Conservation (phyloP, 2,797 vertebrate species). For the Siniperca scherzeri region DNA sequence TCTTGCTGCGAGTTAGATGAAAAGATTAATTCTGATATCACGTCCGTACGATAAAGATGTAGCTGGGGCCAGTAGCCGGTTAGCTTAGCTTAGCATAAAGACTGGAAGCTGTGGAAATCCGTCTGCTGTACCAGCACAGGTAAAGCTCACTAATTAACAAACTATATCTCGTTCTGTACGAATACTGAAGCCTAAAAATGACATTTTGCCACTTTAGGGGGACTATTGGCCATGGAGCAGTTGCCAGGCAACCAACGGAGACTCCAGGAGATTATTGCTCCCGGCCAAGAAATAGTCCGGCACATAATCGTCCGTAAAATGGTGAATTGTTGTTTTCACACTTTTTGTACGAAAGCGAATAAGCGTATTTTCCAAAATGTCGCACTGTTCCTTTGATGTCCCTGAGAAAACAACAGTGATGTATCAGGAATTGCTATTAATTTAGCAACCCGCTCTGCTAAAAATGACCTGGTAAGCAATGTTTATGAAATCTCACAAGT, state of each 20-base stretch:
- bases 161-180: not conserved
- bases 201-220: not conserved
- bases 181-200: not conserved
- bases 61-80: too few species aligned
- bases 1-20: not conserved
- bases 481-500: not conserved
- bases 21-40: not conserved
- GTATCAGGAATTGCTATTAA: conserved; percentile 10
- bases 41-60: not conserved
- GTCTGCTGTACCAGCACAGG: not conserved
- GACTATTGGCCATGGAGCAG: not conserved
- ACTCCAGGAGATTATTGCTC: not conserved
- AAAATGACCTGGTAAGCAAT: not conserved
- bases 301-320: not conserved
- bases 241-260: not conserved
- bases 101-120: too few species aligned
- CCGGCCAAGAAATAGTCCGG: not conserved
- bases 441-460: not conserved
- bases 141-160: not conserved
- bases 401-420: not conserved
- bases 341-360: not conserved
- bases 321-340: not conserved
- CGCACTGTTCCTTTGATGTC: not conserved
- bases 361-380: not conserved
- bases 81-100: too few species aligned